Evolutionary conservation across 1,140 invertebrate species (phyloP), one percentile per base, ranked within the genome.

Genomic region (Diorhabda carinulata): DNA sequence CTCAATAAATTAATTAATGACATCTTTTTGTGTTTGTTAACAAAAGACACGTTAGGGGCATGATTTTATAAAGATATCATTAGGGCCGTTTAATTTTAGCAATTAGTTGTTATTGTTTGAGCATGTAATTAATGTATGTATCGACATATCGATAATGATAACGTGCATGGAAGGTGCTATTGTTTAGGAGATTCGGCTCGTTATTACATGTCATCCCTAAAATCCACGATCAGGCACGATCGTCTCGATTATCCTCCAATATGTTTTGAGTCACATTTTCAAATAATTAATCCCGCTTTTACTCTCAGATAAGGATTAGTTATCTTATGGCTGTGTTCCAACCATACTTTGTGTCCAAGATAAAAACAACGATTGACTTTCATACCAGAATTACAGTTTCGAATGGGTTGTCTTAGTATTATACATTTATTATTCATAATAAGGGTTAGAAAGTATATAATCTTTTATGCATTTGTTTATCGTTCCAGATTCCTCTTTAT

Each of bases 1-100:
- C 47, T n/a, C 47, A 52, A 52, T 52, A 52, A 52, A 52, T 52
- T 52, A 52, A 52, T 52, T 52, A 52, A 52, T 52, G 47, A 52
- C 47, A 52, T 52, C 47, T 52, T 52, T 52, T 52, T 52, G 47
- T 52, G 47, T 52, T 52, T 52, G 47, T 52, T 6, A 52, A 52
- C 47, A 52, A 52, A 6, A 52, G 47, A 52, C 47, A 52, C 47
- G 47, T 52, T 52, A 8, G 47, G 47, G 47, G 47, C 3, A 52
- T n/a, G 47, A 52, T 52, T 52, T n/a, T 52, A 52, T 52, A n/a
- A 52, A 52, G 47, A 52, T 52, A 52, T 52, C 47, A 52, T 52
- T 52, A 52, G 47, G n/a, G 47, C 47, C 6, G 47, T 52, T 52
- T 52, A 52, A 52, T 52, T 52, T 52, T 52, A 52, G 47, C 47